Base-by-base conservation (phyloP, 2,113 vertebrate species). In the Platysteira castanea region DNA sequence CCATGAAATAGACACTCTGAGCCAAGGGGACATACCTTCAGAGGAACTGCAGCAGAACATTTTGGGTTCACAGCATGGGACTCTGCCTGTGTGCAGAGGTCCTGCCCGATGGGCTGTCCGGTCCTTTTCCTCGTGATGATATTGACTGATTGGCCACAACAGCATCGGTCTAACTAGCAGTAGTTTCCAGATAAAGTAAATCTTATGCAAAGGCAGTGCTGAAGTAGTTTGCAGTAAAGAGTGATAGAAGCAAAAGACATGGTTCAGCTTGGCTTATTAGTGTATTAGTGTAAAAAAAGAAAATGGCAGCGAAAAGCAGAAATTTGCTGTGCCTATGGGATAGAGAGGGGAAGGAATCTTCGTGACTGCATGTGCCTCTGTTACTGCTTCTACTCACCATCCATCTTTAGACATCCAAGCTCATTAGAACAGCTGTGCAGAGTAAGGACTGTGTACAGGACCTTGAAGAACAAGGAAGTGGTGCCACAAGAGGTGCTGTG, bases 381-480 rank as follows among this genome's bases (percentile, higher is more conserved):
- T 59, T 86, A 64, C 2, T 54, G 10, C 30, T 57, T 77, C 28
- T 39, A 52, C 61, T 73, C 44, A 68, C 35, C 57, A 52, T 27
- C 15, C 28, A n/a, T 53, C 50, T 77, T 56, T 24, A 81, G 37
- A 10, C 24, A 39, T 21, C 17, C 47, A 69, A 27, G 14, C 41
- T 37, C 16, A 2, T 69, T 53, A 42, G 11, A 65, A 52, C 4
- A 41, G 20, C 42, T 88, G 28, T 57, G 46, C 42, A 73, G 35
- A 49, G 35, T 1, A 0, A 15, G 10, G 21, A 79, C 11, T 22
- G 28, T 1, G 4, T 10, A 50, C 10, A 39, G 20, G 30, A 60
- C 49, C 35, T 68, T 52, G 49, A 24, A 65, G 54, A 86, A 83
- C 20, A 60, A 56, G 20, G 35, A 79, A 46, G 15, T 9, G 28